phyloP scores from a whole-genome alignment of 2,113 vertebrate genomes.

The Tringa solitaria region DNA sequence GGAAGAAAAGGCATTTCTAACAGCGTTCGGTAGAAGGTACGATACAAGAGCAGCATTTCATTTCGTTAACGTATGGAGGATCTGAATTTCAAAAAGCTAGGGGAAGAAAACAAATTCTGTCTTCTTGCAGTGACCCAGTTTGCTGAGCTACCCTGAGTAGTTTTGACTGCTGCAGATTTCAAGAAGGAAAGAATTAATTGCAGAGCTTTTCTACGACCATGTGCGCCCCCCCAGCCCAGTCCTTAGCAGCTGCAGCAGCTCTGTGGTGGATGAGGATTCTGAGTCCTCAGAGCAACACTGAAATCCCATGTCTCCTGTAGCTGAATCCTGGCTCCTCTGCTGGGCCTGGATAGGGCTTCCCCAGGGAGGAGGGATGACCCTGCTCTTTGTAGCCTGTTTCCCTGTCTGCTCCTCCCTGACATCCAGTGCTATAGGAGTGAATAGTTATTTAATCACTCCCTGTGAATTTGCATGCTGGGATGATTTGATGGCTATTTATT shows the following conservation, averaged over 20 bases:
- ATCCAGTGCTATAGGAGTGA: neutral
- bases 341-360: neutral
- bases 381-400: neutral
- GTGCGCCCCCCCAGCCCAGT: neutral
- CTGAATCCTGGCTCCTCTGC: neutral
- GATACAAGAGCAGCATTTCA: neutral
- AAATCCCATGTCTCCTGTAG: neutral
- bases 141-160: neutral
- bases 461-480: neutral
- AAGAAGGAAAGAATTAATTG: neutral
- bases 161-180: neutral
- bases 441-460: neutral
- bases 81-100: neutral
- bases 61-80: neutral
- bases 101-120: neutral
- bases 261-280: neutral
- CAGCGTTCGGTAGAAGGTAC: neutral
- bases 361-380: neutral
- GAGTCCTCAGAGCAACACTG: neutral
- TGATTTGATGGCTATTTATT: neutral
- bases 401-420: neutral
- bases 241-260: neutral
- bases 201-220: neutral
- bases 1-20: neutral
- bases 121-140: neutral